phyloP scores from a whole-genome alignment of 2,888 invertebrate genomes.

The Eristalis pertinax region DNA sequence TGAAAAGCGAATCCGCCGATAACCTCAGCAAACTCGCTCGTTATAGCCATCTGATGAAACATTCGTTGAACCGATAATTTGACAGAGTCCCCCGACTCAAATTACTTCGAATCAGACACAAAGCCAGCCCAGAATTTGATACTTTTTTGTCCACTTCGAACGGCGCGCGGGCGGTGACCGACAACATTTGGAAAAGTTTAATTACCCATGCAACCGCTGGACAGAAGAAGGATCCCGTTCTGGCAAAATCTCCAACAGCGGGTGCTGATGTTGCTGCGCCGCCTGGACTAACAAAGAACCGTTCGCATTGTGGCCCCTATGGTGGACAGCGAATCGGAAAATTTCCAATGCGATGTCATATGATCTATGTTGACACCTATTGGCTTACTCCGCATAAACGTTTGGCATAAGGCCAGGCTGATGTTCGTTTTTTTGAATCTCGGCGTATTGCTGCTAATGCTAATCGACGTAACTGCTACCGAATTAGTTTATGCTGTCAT shows the following conservation, averaged over 20 bases:
- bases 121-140: conserved; percentile 57
- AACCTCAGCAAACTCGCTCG: conserved; percentile 21
- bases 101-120: conserved; percentile 64
- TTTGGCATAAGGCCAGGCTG: conserved; percentile 61
- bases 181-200: conserved; percentile 63
- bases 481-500: conserved; percentile 68
- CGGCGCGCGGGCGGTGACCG: conserved; percentile 24
- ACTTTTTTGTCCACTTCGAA: conserved; percentile 49
- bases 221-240: conserved; percentile 12
- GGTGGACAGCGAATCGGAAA: conserved; percentile 60
- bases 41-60: conserved; percentile 64
- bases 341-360: conserved; percentile 61
- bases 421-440: conserved; percentile 36
- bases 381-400: conserved; percentile 55
- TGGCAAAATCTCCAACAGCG: neutral
- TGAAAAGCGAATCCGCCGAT: conserved; percentile 21
- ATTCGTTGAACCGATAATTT: conserved; percentile 71
- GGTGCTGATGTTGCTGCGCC: neutral
- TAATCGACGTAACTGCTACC: conserved; percentile 72
- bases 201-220: conserved; percentile 53
- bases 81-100: conserved; percentile 46
- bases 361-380: conserved; percentile 70
- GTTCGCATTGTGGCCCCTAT: conserved; percentile 29
- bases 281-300: conserved; percentile 57
- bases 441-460: conserved; percentile 63